These are phyloP conservation scores for Drosophila takahashii DNA, from an alignment of 1,140 invertebrate genomes.

Conservation along the genomic window DNA sequence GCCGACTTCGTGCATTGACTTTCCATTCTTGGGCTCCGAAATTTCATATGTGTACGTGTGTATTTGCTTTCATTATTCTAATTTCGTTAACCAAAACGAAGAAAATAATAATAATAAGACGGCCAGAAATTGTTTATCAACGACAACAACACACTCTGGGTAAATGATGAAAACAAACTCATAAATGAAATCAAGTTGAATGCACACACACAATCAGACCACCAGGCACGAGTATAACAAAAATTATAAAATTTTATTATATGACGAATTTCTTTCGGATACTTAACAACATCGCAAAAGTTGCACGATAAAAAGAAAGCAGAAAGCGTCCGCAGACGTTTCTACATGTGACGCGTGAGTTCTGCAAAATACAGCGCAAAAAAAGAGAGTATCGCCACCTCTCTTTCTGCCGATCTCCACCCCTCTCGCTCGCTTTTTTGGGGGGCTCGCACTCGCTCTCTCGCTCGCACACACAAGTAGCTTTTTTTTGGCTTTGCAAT, in stretches of 20 bases:
- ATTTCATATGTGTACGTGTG: conserved; percentile 13
- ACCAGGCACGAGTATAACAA: conserved; percentile 27
- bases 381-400: conserved; percentile 33
- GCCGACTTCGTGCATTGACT: conserved; percentile 70
- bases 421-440: conserved; percentile 10
- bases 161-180: conserved; percentile 61
- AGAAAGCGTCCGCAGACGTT: conserved; percentile 74
- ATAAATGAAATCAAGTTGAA: conserved; percentile 74
- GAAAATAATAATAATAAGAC: conserved; percentile 26
- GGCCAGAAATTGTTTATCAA: conserved; percentile 62
- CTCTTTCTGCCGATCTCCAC: conserved; percentile 17
- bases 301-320: conserved; percentile 78
- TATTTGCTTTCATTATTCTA: conserved; percentile 67
- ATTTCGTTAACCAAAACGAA: conserved; percentile 52
- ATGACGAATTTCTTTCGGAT: conserved; percentile 73
- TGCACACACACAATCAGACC: conserved; percentile 24
- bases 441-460: conserved; percentile 16
- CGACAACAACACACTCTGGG: conserved; percentile 29
- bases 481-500: conserved; percentile 72
- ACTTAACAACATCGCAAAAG: conserved; percentile 68
- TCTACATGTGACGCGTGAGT: conserved; percentile 74
- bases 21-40: conserved; percentile 62
- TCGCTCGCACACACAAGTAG: conserved; percentile 44
- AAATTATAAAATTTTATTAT: conserved; percentile 66
- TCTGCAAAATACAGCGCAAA: conserved; percentile 67